Percentiles rank a stretch among this genome's conserved stretches.
Evolutionary conservation across 2,888 invertebrate genomes (phyloP).

Genomic region (Rhopalosiphum nymphaeae): DNA sequence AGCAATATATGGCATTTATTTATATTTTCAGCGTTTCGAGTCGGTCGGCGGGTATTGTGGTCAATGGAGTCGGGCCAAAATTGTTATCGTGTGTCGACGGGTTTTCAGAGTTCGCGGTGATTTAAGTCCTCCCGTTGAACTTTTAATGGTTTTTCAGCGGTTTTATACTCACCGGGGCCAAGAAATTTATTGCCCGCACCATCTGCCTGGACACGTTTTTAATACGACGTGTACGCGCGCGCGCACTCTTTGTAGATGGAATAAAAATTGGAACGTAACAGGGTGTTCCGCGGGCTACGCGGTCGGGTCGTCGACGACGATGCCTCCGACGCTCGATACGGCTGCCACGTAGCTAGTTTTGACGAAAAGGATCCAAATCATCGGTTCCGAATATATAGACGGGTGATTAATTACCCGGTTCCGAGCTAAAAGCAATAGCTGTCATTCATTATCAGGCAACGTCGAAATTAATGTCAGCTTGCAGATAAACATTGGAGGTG

Average conservation of each 20-base stretch:
- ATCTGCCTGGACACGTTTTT: conserved; percentile 55
- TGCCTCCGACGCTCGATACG: neutral
- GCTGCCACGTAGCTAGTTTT: neutral
- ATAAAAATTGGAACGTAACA: neutral
- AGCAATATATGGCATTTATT: conserved; percentile 24
- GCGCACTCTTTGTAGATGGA: neutral
- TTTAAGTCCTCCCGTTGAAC: conserved; percentile 62
- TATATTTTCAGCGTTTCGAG: conserved; percentile 27
- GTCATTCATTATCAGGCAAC: conserved; percentile 48
- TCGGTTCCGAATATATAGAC: conserved; percentile 16
- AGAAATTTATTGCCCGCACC: conserved; percentile 55
- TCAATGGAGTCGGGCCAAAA: conserved; percentile 63
- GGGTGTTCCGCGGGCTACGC: neutral
- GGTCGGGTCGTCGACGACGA: neutral
- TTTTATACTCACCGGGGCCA: conserved; percentile 45
- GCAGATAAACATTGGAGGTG: conserved; percentile 5
- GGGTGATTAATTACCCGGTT: conserved; percentile 47
- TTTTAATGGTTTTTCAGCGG: conserved; percentile 63
- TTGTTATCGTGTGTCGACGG: conserved; percentile 64
- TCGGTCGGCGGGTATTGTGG: conserved; percentile 43
- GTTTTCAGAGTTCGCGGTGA: conserved; percentile 55
- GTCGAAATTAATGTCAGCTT: conserved; percentile 48
- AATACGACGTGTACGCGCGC: conserved; percentile 20
- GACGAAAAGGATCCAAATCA: conserved; percentile 52
- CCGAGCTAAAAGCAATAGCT: conserved; percentile 47